Evolutionary conservation across 2,888 invertebrate genomes (phyloP).

Genomic region (Neuroscelio doddi): DNA sequence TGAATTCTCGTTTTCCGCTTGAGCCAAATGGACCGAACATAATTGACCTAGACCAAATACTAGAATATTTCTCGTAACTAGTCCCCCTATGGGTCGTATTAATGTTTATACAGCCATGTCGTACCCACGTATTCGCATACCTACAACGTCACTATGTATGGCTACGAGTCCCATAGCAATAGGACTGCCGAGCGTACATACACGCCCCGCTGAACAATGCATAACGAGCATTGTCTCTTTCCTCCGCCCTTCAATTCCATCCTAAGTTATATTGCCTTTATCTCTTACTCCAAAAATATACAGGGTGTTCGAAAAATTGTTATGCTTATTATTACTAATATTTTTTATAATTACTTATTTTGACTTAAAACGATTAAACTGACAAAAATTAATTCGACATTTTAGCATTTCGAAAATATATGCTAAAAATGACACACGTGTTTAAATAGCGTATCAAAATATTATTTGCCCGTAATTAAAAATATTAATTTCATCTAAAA

Average conservation of each 20-base stretch:
- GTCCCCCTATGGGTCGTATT: conserved; percentile 8
- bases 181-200: conserved; percentile 33
- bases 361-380: no score
- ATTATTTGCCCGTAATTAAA: no score
- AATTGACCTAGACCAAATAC: conserved; percentile 1
- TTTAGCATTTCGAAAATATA: no score
- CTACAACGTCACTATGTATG: conserved; percentile 21
- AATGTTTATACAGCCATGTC: conserved; percentile 31
- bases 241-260: conserved; percentile 64
- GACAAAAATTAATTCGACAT: no score
- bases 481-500: no score
- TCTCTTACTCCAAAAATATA: conserved; percentile 58
- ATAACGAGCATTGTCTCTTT: conserved; percentile 67
- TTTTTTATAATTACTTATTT: no score
- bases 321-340: no score
- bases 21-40: neutral
- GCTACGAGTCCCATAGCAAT: conserved; percentile 33
- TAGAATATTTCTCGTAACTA: neutral
- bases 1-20: neutral
- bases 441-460: no score
- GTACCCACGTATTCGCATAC: conserved; percentile 33
- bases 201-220: conserved; percentile 59
- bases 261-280: conserved; percentile 58
- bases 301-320: conserved; percentile 18
- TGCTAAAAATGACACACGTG: no score